Evolutionary conservation across 2,888 invertebrate genomes (phyloP).

Genomic region (Omphaloscelis lunosa): DNA sequence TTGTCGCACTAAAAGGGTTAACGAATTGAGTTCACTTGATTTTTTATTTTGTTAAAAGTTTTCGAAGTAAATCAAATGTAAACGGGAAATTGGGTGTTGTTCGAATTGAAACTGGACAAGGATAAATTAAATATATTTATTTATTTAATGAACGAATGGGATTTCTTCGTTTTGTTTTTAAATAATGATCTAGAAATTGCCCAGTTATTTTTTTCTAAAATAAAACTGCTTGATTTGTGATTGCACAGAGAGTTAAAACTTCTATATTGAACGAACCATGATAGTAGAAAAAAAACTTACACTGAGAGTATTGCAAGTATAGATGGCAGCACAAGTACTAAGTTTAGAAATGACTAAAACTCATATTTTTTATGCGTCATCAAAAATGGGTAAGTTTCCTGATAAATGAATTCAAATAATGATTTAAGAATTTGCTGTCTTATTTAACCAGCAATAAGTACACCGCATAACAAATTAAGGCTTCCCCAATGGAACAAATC

Average conservation of each 20-base stretch:
- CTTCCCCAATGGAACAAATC: slow-evolving; percentile 62
- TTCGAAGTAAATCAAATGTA: slow-evolving; percentile 13
- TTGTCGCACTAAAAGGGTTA: slow-evolving; percentile 30
- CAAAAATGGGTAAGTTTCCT: background rate
- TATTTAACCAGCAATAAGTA: slow-evolving; percentile 25
- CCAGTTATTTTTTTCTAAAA: no score
- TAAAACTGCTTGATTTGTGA: no score
- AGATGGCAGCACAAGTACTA: no score
- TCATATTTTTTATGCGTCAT: background rate
- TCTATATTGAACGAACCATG: no score
- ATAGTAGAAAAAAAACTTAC: no score
- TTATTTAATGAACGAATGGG: background rate
- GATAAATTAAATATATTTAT: background rate
- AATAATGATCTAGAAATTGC: background rate
- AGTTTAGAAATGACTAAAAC: no score
- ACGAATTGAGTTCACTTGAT: slow-evolving; percentile 32
- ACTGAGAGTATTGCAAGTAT: no score
- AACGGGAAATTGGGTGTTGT: slow-evolving; percentile 5
- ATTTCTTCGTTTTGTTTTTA: background rate
- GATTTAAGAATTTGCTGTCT: slow-evolving; percentile 3
- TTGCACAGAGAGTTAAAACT: no score
- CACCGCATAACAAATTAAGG: slow-evolving; percentile 47
- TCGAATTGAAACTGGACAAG: background rate
- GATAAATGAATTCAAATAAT: no score
- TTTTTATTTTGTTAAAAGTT: slow-evolving; percentile 40